Evolutionary conservation across 2,888 invertebrate species (phyloP), one percentile per base, ranked within the genome.

Genomic region (Temnothorax rugatulus): DNA sequence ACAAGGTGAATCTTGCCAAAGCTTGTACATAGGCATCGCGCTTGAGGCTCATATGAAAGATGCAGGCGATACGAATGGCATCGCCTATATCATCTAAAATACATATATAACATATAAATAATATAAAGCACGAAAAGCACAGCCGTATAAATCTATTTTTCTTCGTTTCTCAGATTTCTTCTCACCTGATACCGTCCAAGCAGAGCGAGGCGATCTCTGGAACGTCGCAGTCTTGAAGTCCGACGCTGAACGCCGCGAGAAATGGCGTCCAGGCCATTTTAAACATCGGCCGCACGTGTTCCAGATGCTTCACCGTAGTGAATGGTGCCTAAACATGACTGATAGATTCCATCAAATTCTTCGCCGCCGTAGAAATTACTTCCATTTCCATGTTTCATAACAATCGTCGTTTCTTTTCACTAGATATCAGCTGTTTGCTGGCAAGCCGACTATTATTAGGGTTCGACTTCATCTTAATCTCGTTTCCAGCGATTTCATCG

Each of bases 261-360:
- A 99, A 99, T 13, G 99, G 99, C 0, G 99, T 99, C 99, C 99
- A 99, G 0, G 99, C 99, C 96, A 99, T 98, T 96, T 99, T 99
- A 94, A 99, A 99, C 99, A 99, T 99, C 0, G 99, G 99, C 64
- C 99, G 96, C 18, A 99, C 99, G 95, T 99, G 99, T 93, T 99
- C 99, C 84, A 99, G 96, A 94, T 99, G 99, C 94, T 99, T 99
- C 0, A 99, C 99, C 7, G 98, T 98, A 5, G 99, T 99, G 94
- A 99, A 99, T 29, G 98, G 98, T 13, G 99, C 98, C 94, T 99
- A 98, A 1, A 99, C 98, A 93, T 99, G 99, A 34, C 99, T 99
- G 0, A 99, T 99, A 0, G 99, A 99, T 94, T 99, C 99, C 99
- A 99, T 99, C 83, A 99, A 95, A 95, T 98, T 98, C 94, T 99